Evolutionary conservation across 2,113 vertebrate genomes (phyloP), one percentile per base, ranked within the genome.

Genomic region (Ochotona princeps): DNA sequence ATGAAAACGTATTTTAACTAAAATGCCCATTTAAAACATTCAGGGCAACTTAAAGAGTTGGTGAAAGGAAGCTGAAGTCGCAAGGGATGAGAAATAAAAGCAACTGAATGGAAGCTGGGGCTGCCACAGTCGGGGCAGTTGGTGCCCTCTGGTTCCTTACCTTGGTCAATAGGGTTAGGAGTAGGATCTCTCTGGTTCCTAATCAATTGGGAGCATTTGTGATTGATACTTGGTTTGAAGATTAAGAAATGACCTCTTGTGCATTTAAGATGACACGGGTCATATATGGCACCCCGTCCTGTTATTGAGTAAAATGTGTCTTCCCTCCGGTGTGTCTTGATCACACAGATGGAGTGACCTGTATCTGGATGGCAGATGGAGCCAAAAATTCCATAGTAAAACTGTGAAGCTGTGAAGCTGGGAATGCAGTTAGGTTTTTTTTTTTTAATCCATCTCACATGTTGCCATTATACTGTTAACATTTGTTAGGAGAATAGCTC

Each of bases 1-100:
- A 93, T 94, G 80, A 94, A 94, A 85, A 66, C 49, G 89, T 73
- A 81, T 73, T 91, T 88, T 91, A 92, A 87, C 76, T 87, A 85
- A 94, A 91, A 84, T 86, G 51, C 47, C 51, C 49, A 67, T 83
- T 92, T 91, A 63, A 72, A 32, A 72, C 44, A 72, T 51, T 84
- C 21, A 61, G 88, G 94, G 35, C 44, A 87, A 28, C 69, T 65
- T 73, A 84, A 93, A 84, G 80, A 92, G 54, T 25, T 91, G 80
- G 66, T 63, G 89, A 73, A 94, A 70, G 88, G 87, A 95, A 81
- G 65, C 79, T 72, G 90, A 89, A 57, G 54, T 94, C 47, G 83
- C 72, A 44, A 63, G 61, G 2, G 73, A 47, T 80, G n/a, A 88
- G 70, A 72, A 90, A 70, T 89, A 49, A 91, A 91, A 89, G 23